Conservation (phyloP, 2,888 invertebrate species). For the Drosophila leonis region DNA sequence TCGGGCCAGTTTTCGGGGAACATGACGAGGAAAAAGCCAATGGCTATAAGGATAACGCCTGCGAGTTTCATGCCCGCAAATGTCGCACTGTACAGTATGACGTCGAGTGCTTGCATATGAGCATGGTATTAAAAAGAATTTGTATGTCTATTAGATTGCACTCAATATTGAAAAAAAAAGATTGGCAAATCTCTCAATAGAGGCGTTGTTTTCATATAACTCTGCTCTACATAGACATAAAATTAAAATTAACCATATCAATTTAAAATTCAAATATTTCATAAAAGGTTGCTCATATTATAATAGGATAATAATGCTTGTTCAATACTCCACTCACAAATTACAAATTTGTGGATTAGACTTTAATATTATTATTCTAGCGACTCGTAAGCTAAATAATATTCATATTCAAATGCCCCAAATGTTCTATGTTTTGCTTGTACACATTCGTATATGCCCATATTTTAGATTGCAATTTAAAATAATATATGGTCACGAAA, state of each 20-base stretch:
- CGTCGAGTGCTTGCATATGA: slow-evolving; percentile 90
- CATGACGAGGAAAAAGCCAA: slow-evolving; percentile 97
- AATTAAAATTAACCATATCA: neutral
- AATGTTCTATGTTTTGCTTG: neutral
- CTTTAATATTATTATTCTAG: neutral
- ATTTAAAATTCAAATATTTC: neutral
- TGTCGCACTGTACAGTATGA: slow-evolving; percentile 92
- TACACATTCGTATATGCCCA: slow-evolving; percentile 15
- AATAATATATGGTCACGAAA: slow-evolving; percentile 65
- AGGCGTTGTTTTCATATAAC: too few species aligned
- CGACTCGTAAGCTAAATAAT: slow-evolving; percentile 1
- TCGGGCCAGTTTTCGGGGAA: slow-evolving; percentile 98
- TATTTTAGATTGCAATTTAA: slow-evolving; percentile 48
- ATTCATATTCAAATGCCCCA: slow-evolving; percentile 5
- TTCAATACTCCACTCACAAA: neutral
- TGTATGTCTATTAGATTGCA: neutral
- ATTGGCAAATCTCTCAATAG: neutral
- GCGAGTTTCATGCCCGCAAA: slow-evolving; percentile 98
- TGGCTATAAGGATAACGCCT: slow-evolving; percentile 95
- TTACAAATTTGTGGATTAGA: neutral
- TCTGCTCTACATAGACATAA: neutral
- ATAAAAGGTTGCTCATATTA: neutral
- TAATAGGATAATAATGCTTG: neutral
- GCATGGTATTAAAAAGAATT: neutral
- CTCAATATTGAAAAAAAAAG: neutral